Conservation (phyloP, 2,797 vertebrate species). For the Myripristis jacobus region DNA sequence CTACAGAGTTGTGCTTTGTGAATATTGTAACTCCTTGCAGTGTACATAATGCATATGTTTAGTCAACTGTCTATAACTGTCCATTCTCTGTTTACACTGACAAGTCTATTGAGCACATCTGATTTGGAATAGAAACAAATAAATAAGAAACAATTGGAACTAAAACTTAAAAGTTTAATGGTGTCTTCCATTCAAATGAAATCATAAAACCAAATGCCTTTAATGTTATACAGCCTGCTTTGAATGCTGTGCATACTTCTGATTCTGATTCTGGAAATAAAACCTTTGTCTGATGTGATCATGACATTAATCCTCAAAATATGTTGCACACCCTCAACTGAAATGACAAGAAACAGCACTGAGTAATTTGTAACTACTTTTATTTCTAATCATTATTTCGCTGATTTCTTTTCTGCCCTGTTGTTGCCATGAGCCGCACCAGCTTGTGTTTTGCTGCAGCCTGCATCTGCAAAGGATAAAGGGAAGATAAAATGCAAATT, state of each 20-base stretch:
- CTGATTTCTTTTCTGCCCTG: background rate
- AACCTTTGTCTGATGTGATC: no score
- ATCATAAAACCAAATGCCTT: background rate
- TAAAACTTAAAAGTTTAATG: background rate
- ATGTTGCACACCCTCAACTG: no score
- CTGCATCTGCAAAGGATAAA: constrained; percentile 42
- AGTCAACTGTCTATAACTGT: background rate
- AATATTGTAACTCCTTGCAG: constrained; percentile 2
- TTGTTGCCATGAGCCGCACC: background rate
- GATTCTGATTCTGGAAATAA: no score
- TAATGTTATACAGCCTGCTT: background rate
- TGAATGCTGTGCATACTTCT: no score
- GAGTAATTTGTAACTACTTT: background rate
- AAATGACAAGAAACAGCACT: no score
- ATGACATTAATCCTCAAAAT: no score
- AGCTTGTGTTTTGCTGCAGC: constrained; percentile 21
- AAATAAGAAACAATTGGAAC: background rate
- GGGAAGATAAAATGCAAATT: constrained; percentile 29
- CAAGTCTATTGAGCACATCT: background rate
- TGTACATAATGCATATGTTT: constrained; percentile 45
- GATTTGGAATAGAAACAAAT: background rate
- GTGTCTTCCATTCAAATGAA: background rate
- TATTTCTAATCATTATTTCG: background rate
- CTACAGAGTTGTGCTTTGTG: constrained; percentile 3
- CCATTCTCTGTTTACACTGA: background rate